These are phyloP conservation scores for Nothobranchius kuhntae DNA, from an alignment of 2,113 vertebrate species.

Conservation along the genomic window DNA sequence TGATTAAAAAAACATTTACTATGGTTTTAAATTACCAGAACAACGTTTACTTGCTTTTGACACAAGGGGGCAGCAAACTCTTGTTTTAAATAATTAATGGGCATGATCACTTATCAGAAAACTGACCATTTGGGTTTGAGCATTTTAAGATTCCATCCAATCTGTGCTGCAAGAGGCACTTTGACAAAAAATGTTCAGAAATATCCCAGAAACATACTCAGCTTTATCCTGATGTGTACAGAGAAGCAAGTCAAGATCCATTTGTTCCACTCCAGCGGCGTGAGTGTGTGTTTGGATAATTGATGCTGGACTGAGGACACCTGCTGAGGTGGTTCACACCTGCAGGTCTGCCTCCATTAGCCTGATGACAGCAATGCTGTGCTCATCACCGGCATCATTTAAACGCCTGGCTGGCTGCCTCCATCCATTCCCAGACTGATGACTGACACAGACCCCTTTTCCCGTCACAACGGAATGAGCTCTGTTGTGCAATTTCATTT, in stretches of 20 bases:
- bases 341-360: slow-evolving; percentile 65
- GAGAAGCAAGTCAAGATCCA: slow-evolving; percentile 27
- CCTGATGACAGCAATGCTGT: slow-evolving; percentile 60
- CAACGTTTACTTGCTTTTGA: slow-evolving; percentile 1
- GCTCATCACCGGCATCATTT: slow-evolving; percentile 52
- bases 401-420: slow-evolving; percentile 34
- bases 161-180: slow-evolving; percentile 5
- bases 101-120: slow-evolving; percentile 6
- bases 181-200: slow-evolving; percentile 15
- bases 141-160: neutral
- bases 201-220: slow-evolving; percentile 8
- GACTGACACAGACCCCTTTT: slow-evolving; percentile 21
- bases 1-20: too few species aligned
- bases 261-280: slow-evolving; percentile 11
- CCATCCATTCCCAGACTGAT: slow-evolving; percentile 28
- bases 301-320: slow-evolving; percentile 37
- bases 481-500: slow-evolving; percentile 18
- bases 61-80: slow-evolving; percentile 65
- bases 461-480: neutral
- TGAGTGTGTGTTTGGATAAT: slow-evolving; percentile 26
- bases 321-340: slow-evolving; percentile 60
- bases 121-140: slow-evolving; percentile 15
- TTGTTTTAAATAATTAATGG: neutral
- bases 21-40: neutral
- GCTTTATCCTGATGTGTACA: slow-evolving; percentile 18